Base-by-base conservation (phyloP, 2,888 invertebrate species). In the Amphiduros pacificus region DNA sequence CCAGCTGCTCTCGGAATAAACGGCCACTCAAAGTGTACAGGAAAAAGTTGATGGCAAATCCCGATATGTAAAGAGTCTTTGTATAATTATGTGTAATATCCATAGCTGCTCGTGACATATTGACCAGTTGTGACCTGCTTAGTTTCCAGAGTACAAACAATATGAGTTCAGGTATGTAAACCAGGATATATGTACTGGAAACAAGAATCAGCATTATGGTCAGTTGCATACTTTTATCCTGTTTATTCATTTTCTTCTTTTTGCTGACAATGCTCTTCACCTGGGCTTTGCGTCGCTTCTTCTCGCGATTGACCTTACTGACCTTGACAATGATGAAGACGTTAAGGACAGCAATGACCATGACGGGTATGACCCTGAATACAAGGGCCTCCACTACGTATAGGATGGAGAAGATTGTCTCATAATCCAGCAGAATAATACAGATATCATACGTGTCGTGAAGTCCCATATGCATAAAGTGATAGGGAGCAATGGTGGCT, bases 11-110 rank as follows among this genome's bases (percentile, higher is more conserved):
- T n/a, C 71, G 50, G 62, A 71, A 71, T 5, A 71, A 61, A 17
- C 63, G 36, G 4, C 71, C 71, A n/a, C 66, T 65, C 28, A 71
- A 52, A 0, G 71, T 71, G 65, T 69, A 71, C 29, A 71, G 65
- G 56, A 71, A 71, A 50, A 71, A 71, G 63, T 71, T 71, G 61
- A 67, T 69, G 27, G 71, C 68, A 44, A 71, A 71, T 2, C 69
- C 71, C 5, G 63, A 58, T 24, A 71, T 62, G 63, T 69, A 69
- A 28, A 71, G 55, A 17, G 65, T 36, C 36, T 60, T 32, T 4
- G 71, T 63, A 52, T 67, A 71, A 63, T 68, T 66, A 28, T 57
- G 53, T 6, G 61, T 51, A 20, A 69, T 62, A 9, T 14, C 26
- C 29, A 67, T 28, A 2, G 26, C 31, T 1, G 57, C 53, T 24